phyloP scores from a whole-genome alignment of 2,113 vertebrate species.

The Calypte anna region DNA sequence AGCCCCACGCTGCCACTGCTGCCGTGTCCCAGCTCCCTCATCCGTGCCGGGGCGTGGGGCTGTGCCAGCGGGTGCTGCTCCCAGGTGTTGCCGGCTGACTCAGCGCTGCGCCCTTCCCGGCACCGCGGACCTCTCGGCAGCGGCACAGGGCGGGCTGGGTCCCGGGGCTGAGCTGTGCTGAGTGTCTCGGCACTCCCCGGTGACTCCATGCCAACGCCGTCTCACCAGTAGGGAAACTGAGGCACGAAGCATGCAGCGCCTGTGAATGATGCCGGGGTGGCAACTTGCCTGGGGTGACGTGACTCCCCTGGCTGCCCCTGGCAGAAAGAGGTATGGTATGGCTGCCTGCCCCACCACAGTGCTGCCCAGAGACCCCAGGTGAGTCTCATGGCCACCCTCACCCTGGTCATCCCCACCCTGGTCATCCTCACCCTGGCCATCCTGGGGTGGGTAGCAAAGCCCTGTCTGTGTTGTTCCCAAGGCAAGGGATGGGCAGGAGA shows the following conservation, averaged over 20 bases:
- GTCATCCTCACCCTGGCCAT: background rate
- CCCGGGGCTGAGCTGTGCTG: background rate
- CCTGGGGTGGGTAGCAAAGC: background rate
- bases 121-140: rapidly evolving
- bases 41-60: rapidly evolving
- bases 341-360: background rate
- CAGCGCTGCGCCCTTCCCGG: background rate
- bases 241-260: rapidly evolving
- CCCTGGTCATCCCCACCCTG: background rate
- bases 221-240: background rate
- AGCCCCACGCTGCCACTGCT: background rate
- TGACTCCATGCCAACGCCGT: rapidly evolving
- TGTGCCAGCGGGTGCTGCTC: background rate
- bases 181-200: background rate
- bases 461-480: background rate
- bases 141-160: rapidly evolving
- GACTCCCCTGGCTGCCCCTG: background rate
- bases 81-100: background rate
- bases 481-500: background rate
- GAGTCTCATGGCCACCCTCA: background rate
- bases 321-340: rapidly evolving
- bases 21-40: rapidly evolving
- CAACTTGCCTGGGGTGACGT: rapidly evolving
- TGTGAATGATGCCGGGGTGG: background rate
- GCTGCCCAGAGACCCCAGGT: background rate